These are phyloP conservation scores for Athripsodes cinereus DNA, from an alignment of 2,888 invertebrate species.

Conservation along the genomic window DNA sequence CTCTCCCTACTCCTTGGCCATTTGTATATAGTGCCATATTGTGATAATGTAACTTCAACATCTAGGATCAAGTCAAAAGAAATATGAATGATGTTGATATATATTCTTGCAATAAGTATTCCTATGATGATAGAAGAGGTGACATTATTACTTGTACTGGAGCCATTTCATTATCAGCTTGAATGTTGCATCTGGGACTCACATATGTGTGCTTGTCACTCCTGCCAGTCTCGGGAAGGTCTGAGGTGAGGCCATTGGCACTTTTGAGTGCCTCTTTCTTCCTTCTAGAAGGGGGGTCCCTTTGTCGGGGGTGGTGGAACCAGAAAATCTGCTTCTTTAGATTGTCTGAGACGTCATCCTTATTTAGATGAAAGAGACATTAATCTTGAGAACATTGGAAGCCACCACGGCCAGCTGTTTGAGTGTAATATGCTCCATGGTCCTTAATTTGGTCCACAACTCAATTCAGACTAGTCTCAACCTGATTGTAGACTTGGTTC, in stretches of 20 bases:
- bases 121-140: conserved; percentile 5
- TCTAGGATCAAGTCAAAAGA: too few species aligned
- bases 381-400: conserved; percentile 32
- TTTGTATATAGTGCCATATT: too few species aligned
- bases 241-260: conserved; percentile 64
- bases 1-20: too few species aligned
- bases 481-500: conserved; percentile 41
- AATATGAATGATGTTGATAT: too few species aligned
- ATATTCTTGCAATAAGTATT: neutral
- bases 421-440: conserved; percentile 71
- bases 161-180: conserved; percentile 58
- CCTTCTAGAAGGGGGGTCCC: conserved; percentile 61
- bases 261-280: conserved; percentile 25
- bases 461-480: conserved; percentile 84
- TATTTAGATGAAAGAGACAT: conserved; percentile 40
- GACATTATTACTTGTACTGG: neutral
- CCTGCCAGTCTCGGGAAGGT: conserved; percentile 69
- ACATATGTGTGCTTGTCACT: conserved; percentile 58
- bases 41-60: too few species aligned
- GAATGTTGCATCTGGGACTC: conserved; percentile 72
- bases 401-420: conserved; percentile 61
- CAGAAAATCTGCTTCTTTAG: conserved; percentile 57
- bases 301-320: conserved; percentile 62
- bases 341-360: conserved; percentile 44
- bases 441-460: conserved; percentile 49